Conservation (phyloP, 2,113 vertebrate species). For the Syrmaticus mikado region DNA sequence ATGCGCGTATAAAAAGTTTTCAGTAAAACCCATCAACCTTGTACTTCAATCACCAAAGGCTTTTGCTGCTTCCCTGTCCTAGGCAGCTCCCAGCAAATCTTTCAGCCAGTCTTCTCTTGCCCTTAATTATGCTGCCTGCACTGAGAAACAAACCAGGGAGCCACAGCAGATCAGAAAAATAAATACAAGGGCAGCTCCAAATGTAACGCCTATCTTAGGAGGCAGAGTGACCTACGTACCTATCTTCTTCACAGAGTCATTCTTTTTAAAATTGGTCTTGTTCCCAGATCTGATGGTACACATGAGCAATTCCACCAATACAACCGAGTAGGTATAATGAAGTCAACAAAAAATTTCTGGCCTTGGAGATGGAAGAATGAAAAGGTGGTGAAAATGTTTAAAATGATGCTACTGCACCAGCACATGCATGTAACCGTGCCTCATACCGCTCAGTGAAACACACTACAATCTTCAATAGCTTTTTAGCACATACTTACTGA, state of each 20-base stretch:
- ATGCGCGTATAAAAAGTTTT: background rate
- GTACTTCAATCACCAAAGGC: background rate
- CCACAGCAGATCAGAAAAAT: background rate
- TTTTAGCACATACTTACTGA: background rate
- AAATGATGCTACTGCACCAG: background rate
- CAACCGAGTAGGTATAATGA: background rate
- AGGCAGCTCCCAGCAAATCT: background rate
- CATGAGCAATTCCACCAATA: background rate
- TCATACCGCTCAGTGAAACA: background rate
- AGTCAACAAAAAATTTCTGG: background rate
- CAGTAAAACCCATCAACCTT: background rate
- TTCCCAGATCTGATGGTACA: background rate
- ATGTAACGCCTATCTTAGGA: too few relatives aligned
- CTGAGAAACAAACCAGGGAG: background rate
- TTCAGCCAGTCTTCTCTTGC: background rate
- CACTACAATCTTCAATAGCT: background rate
- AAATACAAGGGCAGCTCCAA: background rate
- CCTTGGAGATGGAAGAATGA: background rate
- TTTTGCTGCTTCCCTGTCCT: background rate
- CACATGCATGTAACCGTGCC: background rate
- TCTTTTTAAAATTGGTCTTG: background rate
- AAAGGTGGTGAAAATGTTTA: background rate
- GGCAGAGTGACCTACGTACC: too few relatives aligned
- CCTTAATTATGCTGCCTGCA: background rate
- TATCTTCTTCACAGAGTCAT: conserved; percentile 3